Percentiles rank a stretch among this genome's conserved stretches.
Evolutionary conservation across 1,140 invertebrate genomes (phyloP).

Genomic region (Apolygus lucorum): DNA sequence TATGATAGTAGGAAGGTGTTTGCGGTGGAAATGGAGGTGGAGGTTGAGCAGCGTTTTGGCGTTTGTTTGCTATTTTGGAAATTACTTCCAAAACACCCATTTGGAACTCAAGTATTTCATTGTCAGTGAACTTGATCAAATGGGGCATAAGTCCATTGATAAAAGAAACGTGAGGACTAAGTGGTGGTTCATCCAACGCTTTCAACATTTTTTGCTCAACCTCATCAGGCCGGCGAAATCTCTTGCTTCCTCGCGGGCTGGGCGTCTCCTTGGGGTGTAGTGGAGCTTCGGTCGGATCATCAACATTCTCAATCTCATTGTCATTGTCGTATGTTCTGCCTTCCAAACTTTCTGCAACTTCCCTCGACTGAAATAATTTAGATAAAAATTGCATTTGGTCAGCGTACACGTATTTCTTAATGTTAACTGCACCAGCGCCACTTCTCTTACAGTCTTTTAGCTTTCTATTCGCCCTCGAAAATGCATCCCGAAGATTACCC

Average conservation of each 20-base stretch:
- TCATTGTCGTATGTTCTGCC: constrained; percentile 8
- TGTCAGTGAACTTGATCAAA: not conserved
- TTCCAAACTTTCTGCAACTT: constrained; percentile 18
- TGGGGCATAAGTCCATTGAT: constrained; percentile 14
- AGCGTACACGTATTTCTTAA: constrained; percentile 28
- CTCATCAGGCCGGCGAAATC: constrained; percentile 18
- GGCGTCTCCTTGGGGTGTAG: constrained; percentile 21
- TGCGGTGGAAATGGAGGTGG: constrained; percentile 3
- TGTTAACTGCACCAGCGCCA: not conserved
- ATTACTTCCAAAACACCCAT: constrained; percentile 18
- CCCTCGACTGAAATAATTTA: constrained; percentile 17
- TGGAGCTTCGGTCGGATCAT: too few relatives aligned
- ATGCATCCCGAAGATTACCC: constrained; percentile 21
- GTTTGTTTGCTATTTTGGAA: constrained; percentile 1
- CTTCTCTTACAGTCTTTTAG: constrained; percentile 24
- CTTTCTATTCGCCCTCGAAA: constrained; percentile 18
- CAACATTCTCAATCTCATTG: not conserved
- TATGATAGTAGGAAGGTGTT: constrained; percentile 4
- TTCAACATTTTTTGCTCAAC: constrained; percentile 21
- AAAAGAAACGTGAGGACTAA: constrained; percentile 20
- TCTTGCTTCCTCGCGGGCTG: constrained; percentile 17
- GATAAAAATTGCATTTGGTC: constrained; percentile 35
- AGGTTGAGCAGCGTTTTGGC: constrained; percentile 15
- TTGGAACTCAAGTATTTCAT: constrained; percentile 10
- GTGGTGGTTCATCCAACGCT: constrained; percentile 16